Evolutionary conservation across 2,888 invertebrate genomes (phyloP).

Genomic region (Leptinotarsa juncta): DNA sequence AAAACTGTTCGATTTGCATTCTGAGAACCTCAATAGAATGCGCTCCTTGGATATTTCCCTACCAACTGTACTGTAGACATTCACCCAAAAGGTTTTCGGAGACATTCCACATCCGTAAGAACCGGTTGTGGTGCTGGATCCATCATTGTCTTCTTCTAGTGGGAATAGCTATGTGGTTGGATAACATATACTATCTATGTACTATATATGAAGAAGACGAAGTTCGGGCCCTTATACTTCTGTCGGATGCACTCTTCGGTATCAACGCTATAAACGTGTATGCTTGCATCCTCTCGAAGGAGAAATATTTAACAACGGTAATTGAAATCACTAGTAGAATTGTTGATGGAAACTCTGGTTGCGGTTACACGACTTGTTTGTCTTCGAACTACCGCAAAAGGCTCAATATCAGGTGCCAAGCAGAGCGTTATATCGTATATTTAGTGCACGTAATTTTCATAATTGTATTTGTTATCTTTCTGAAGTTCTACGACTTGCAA

Average conservation of each 20-base stretch:
- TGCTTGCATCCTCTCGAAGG: background rate
- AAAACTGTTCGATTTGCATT: slow-evolving; percentile 1
- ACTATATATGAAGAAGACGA: background rate
- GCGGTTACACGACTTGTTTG: background rate
- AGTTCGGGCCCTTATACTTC: background rate
- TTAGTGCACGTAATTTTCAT: background rate
- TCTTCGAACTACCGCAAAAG: background rate
- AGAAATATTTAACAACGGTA: background rate
- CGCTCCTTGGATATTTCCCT: background rate
- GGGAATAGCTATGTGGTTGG: background rate
- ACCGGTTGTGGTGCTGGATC: background rate
- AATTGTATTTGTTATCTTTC: background rate
- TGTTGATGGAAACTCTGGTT: background rate
- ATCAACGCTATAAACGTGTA: background rate
- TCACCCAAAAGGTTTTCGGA: background rate
- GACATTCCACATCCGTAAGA: background rate
- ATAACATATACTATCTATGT: background rate
- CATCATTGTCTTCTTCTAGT: background rate
- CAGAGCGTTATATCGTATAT: background rate
- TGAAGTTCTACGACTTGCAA: background rate
- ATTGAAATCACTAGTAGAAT: background rate
- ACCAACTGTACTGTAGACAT: background rate
- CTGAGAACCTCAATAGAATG: background rate
- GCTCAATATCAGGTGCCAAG: background rate
- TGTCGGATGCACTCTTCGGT: background rate